Evolutionary conservation across 2,888 invertebrate species (phyloP).

Genomic region (Agapostemon virescens): DNA sequence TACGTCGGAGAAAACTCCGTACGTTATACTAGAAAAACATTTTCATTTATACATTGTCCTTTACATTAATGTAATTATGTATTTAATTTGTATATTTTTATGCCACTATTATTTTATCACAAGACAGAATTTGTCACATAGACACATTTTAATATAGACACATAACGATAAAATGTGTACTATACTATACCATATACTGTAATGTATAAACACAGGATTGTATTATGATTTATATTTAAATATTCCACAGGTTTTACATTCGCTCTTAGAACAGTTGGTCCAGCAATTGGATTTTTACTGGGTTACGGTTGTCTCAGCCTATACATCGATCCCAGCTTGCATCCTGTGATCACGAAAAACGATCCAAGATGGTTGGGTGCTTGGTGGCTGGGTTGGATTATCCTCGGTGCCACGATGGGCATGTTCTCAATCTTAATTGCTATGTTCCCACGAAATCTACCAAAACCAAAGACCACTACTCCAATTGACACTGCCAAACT

Average conservation of each 20-base stretch:
- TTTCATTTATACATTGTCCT: background rate
- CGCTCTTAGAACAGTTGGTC: conserved; percentile 82
- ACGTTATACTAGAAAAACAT: background rate
- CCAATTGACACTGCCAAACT: conserved; percentile 46
- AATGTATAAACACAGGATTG: background rate
- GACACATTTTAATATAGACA: background rate
- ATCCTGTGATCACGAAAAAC: conserved; percentile 83
- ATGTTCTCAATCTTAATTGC: conserved; percentile 84
- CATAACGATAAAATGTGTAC: background rate
- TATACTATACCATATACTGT: too few relatives aligned
- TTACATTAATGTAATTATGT: background rate
- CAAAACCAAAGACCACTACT: conserved; percentile 73
- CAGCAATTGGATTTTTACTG: conserved; percentile 84
- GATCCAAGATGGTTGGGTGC: conserved; percentile 88
- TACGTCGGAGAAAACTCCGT: too few relatives aligned
- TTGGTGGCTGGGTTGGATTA: conserved; percentile 88
- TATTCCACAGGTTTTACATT: conserved; percentile 80
- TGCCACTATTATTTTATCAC: background rate
- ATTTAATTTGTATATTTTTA: background rate
- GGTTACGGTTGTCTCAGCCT: conserved; percentile 82
- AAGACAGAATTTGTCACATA: background rate
- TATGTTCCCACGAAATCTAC: conserved; percentile 84
- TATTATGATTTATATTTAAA: background rate
- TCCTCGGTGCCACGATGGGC: conserved; percentile 82
- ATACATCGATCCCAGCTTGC: conserved; percentile 84